Evolutionary conservation across 2,888 invertebrate species (phyloP).

Genomic region (Panorpa germanica): DNA sequence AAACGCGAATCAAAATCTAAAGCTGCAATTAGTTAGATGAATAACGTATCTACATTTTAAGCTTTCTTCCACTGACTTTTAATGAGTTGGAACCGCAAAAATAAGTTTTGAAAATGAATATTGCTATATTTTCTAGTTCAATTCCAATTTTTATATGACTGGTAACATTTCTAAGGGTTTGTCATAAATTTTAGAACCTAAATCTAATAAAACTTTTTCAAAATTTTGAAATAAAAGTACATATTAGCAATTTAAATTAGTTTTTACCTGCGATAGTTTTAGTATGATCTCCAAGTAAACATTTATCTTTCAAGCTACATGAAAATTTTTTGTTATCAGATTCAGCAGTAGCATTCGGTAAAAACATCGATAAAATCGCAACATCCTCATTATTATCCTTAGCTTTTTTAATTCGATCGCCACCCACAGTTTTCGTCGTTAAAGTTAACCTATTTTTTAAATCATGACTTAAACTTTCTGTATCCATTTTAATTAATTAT

Average conservation of each 20-base stretch:
- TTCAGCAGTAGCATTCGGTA: conserved; percentile 40
- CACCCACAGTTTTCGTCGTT: conserved; percentile 64
- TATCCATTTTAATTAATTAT: conserved; percentile 54
- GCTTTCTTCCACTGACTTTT: too few species aligned
- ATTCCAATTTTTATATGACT: too few species aligned
- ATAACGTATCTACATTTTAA: too few species aligned
- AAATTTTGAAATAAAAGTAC: not conserved
- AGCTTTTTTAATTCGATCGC: conserved; percentile 59
- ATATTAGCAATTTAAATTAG: conserved; percentile 6
- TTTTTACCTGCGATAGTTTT: conserved; percentile 58
- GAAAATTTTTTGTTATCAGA: conserved; percentile 57
- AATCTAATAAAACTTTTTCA: not conserved
- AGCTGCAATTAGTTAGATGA: too few species aligned
- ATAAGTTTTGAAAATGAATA: too few species aligned
- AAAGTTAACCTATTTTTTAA: conserved; percentile 53
- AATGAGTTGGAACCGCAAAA: too few species aligned
- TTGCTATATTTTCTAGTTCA: too few species aligned
- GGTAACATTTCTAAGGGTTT: too few species aligned
- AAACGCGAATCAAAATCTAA: too few species aligned
- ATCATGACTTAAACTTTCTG: conserved; percentile 61
- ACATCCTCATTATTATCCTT: conserved; percentile 74
- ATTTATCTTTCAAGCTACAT: conserved; percentile 57
- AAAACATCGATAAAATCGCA: conserved; percentile 69
- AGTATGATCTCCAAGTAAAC: conserved; percentile 56
- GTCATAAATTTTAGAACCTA: too few species aligned